These are phyloP conservation scores for Equus przewalskii DNA, from an alignment of 2,113 vertebrate genomes.

Conservation along the genomic window DNA sequence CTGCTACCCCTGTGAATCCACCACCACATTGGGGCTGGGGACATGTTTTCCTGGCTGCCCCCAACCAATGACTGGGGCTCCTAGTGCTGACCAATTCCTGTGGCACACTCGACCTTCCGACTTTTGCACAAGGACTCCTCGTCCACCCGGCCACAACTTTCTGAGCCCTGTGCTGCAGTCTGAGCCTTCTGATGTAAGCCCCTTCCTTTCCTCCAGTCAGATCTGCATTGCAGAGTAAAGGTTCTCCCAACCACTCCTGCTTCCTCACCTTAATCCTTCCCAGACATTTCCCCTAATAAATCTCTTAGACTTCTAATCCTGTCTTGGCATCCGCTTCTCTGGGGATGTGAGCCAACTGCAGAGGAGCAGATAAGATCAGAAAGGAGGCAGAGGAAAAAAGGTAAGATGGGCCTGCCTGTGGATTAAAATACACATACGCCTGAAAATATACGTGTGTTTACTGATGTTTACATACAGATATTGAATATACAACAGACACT, in stretches of 20 bases:
- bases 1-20: not conserved
- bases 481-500: not conserved
- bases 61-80: not conserved
- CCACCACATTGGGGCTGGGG: not conserved
- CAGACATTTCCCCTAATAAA: not conserved
- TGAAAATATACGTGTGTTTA: not conserved
- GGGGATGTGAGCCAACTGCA: not conserved
- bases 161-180: not conserved
- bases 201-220: not conserved
- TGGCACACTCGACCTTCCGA: not conserved
- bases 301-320: not conserved
- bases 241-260: not conserved
- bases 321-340: not conserved
- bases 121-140: not conserved
- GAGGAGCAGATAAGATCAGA: not conserved
- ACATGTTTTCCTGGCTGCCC: rapidly evolving
- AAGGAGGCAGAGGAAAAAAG: not conserved
- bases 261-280: not conserved
- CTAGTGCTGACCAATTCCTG: not conserved
- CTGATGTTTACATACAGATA: not conserved
- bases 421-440: not conserved
- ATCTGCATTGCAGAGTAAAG: not conserved
- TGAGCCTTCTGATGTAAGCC: no score
- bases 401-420: not conserved
- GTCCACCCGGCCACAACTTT: not conserved